These are phyloP conservation scores for Umimayanthus chanpuru DNA, from an alignment of 92 coral and sea anemone genomes.

Conservation along the genomic window DNA sequence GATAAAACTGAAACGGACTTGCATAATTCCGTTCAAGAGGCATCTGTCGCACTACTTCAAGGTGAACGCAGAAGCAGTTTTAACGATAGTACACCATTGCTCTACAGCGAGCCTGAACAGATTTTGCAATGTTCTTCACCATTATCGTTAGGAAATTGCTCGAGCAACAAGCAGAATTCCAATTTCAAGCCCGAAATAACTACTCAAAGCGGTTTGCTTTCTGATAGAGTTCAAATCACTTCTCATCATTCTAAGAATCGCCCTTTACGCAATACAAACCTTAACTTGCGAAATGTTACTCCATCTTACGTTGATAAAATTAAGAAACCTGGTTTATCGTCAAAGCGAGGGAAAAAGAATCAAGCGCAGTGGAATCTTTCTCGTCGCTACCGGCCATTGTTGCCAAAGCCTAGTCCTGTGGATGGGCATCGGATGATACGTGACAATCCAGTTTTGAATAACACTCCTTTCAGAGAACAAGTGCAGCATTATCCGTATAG, in stretches of 20 bases:
- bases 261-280: neutral
- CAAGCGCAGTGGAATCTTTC: neutral
- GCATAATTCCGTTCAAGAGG: conserved; percentile 5
- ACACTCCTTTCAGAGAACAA: neutral
- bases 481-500: neutral
- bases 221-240: neutral
- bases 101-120: neutral
- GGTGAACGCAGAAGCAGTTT: neutral
- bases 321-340: neutral
- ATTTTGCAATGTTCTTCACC: neutral
- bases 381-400: conserved; percentile 36
- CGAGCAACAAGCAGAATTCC: neutral
- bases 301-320: neutral
- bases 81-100: neutral
- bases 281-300: neutral
- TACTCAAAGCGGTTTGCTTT: neutral
- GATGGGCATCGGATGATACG: neutral
- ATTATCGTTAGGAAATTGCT: neutral
- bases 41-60: neutral
- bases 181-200: neutral
- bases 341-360: neutral
- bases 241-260: neutral
- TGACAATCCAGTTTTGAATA: neutral
- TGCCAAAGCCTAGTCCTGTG: conserved; percentile 24
- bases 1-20: neutral